A percentile compares a stretch with the other conserved stretches of the same genome.
Conservation (phyloP, 2,113 vertebrate species). For the Platichthys flesus region DNA sequence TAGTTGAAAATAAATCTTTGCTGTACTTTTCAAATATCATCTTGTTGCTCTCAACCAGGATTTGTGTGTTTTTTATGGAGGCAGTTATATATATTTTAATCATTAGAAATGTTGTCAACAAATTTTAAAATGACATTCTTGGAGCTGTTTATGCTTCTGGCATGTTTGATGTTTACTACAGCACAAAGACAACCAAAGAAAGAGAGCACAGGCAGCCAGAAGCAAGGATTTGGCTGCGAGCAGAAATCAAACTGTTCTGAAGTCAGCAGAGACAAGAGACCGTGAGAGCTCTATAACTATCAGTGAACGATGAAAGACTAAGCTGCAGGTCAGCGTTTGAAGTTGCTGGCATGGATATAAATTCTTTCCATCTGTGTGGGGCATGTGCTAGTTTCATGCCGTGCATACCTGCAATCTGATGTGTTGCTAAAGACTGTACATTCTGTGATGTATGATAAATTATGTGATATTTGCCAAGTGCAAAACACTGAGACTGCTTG, state of each 20-base stretch:
- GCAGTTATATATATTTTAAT: conserved; percentile 8
- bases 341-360: conserved; percentile 4
- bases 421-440: too few relatives aligned
- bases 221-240: conserved; percentile 5
- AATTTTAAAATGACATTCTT: conserved; percentile 2
- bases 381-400: neutral
- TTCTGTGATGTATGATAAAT: too few relatives aligned
- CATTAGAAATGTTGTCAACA: conserved; percentile 7
- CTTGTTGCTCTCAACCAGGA: conserved; percentile 6
- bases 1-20: neutral
- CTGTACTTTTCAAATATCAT: neutral
- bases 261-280: conserved; percentile 14
- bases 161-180: neutral
- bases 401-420: neutral
- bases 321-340: conserved; percentile 25
- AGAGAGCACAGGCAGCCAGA: conserved; percentile 10
- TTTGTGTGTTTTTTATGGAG: conserved; percentile 1
- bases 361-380: conserved; percentile 14
- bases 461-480: neutral
- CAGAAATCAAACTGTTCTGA: conserved; percentile 42
- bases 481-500: neutral
- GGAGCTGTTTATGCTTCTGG: conserved; percentile 11
- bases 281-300: neutral
- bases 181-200: conserved; percentile 8
- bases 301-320: conserved; percentile 36